Conservation (phyloP, 1,140 invertebrate species). For the Micrasema minimum region DNA sequence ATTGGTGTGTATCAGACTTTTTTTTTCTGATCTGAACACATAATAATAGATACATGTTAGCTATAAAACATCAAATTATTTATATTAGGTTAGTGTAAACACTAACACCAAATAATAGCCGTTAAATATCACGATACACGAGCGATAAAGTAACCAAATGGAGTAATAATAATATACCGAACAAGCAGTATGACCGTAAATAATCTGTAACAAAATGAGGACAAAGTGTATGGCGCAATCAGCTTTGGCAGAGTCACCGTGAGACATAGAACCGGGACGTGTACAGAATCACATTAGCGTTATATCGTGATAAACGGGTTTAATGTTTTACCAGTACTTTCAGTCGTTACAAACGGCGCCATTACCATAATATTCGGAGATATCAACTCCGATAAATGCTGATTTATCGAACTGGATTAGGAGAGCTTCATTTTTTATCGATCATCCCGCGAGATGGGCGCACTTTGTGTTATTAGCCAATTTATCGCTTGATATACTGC, state of each 20-base stretch:
- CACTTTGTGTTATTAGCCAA: neutral
- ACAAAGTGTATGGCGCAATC: slow-evolving; percentile 21
- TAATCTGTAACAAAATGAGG: neutral
- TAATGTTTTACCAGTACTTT: slow-evolving; percentile 46
- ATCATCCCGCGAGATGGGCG: slow-evolving; percentile 14
- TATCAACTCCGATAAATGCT: slow-evolving; percentile 43
- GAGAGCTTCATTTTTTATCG: slow-evolving; percentile 33
- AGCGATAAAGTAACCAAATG: too few relatives aligned
- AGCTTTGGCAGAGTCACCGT: neutral
- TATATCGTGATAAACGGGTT: slow-evolving; percentile 42
- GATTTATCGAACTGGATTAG: slow-evolving; percentile 42
- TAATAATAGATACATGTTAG: too few relatives aligned
- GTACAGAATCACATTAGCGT: slow-evolving; percentile 34
- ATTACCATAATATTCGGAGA: slow-evolving; percentile 48
- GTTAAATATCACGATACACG: too few relatives aligned
- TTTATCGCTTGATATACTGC: too few relatives aligned
- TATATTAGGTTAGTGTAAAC: too few relatives aligned
- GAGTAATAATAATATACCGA: too few relatives aligned
- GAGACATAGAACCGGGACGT: slow-evolving; percentile 34
- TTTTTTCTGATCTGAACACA: too few relatives aligned
- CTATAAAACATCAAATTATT: too few relatives aligned
- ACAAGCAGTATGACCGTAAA: too few relatives aligned
- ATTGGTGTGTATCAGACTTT: too few relatives aligned
- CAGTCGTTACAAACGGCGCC: slow-evolving; percentile 41
- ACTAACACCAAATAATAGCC: too few relatives aligned